Evolutionary conservation across 2,113 vertebrate species (phyloP), one percentile per base, ranked within the genome.

Genomic region (Leptocoma aspasia): DNA sequence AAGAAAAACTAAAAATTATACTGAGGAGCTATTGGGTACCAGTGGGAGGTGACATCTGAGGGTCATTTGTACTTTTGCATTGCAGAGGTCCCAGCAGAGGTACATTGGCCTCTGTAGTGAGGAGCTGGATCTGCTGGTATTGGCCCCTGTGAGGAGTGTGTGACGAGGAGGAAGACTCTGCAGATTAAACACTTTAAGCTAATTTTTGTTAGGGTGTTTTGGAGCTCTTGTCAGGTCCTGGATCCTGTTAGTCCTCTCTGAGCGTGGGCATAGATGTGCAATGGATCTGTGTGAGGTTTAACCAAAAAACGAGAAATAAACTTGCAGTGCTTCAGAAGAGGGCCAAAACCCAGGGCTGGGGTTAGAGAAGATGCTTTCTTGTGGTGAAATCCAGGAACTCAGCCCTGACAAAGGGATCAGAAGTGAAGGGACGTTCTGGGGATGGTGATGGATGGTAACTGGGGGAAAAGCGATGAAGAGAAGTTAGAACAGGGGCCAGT

Each of bases 221-320:
- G 71, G 39, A 80, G 23, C 10, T 68, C 23, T 82, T 50, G 27
- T 47, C 18, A 42, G 14, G 8, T 56, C 35, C 37, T 76, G 35
- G 23, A 35, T 89, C 15, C 31, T 2, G 0, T 68, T 49, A 54
- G 23, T 50, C 39, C 18, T 23, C 37, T 3, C 15, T 57, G 45
- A 91, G 47, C 14, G 31, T 49, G 39, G 31, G 39, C 9, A 18
- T 10, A 71, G 26, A 7, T 0, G 0, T 59, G 15, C 13, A 28
- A 5, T 70, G 41, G 9, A 37, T 70, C n/a, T 50, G 7, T 66
- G 37, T 63, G 31, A 0, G 0, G 16, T 73, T 77, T 53, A 54
- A 61, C 17, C 14, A 78, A 56, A 81, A 35, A 33, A 2, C 4
- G 21, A 4, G 4, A 23, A 50, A 41, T 9, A 45, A 31, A n/a